phyloP scores from a whole-genome alignment of 2,113 vertebrate genomes.

The Galbula dea region DNA sequence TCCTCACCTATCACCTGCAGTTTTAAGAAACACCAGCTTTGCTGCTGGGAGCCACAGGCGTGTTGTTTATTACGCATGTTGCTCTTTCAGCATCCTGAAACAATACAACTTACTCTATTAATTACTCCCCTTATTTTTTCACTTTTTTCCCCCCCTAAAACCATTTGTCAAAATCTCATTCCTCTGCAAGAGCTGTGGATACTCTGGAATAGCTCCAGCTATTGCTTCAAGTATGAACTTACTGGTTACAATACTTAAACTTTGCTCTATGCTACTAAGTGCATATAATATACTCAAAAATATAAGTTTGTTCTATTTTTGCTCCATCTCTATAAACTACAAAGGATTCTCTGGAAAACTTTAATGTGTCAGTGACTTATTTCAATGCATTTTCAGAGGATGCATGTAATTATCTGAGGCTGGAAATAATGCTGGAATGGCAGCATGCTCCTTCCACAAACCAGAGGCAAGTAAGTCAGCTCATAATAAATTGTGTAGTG shows the following conservation, averaged over 20 bases:
- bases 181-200: background rate
- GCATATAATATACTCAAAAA: background rate
- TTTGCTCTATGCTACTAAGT: background rate
- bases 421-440: background rate
- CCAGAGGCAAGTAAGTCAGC: background rate
- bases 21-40: background rate
- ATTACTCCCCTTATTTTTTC: background rate
- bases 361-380: background rate
- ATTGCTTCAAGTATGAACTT: background rate
- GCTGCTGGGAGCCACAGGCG: background rate
- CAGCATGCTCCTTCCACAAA: background rate
- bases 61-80: background rate
- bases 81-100: background rate
- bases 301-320: background rate
- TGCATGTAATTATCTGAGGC: background rate
- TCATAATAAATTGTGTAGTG: background rate
- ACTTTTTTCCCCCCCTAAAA: background rate
- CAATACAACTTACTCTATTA: background rate
- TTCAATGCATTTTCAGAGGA: background rate
- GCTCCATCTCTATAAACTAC: background rate
- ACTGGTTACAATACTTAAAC: background rate
- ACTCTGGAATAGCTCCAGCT: background rate
- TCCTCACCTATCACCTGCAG: background rate
- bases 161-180: background rate
- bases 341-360: background rate